Evolutionary conservation across 2,113 vertebrate species (phyloP), one percentile per base, ranked within the genome.

Genomic region (Semicossyphus pulcher): DNA sequence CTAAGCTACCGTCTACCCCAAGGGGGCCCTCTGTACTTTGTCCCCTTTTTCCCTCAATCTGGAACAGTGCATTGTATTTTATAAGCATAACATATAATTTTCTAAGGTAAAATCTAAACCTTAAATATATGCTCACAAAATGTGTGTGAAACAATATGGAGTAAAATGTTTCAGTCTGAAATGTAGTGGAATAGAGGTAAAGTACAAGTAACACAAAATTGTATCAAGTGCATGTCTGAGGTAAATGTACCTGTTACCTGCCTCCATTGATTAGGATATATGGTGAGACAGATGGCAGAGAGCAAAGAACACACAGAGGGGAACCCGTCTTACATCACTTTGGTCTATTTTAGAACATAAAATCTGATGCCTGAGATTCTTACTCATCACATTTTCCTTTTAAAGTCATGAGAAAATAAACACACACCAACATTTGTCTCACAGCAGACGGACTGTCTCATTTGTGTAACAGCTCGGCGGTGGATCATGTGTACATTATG

Each of bases 271-370:
- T 57, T 15, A 36, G 15, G 3, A 36, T 39, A 48, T 52, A 25
- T 80, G 26, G 34, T 60, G 80, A 79, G 63, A 89, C 91, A 94
- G 91, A 93, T 89, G 92, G 91, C 81, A 23, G 70, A 48, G 84
- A 85, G 87, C 67, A 85, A 57, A 58, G 69, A 58, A 75, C 61
- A 86, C 89, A 76, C 88, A 87, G 86, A 85, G 87, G 73, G 83
- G 84, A 86, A 81, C 80, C 84, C 85, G 76, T 80, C 67, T 87
- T 81, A 90, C 83, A 88, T 88, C 81, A 89, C 78, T 51, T 23
- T 1, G 2, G 49, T 78, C 90, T 92, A 92, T 93, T 92, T 92
- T 82, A 87, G 23, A 37, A 60, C 20, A 63, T 39, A 39, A 47
- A 44, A 48, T 81, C 54, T 29, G 20, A 78, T 66, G 62, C 12